Percentiles rank a stretch among this genome's conserved stretches.
phyloP scores from a whole-genome alignment of 2,888 invertebrate species.

The Tetragonula carbonaria region DNA sequence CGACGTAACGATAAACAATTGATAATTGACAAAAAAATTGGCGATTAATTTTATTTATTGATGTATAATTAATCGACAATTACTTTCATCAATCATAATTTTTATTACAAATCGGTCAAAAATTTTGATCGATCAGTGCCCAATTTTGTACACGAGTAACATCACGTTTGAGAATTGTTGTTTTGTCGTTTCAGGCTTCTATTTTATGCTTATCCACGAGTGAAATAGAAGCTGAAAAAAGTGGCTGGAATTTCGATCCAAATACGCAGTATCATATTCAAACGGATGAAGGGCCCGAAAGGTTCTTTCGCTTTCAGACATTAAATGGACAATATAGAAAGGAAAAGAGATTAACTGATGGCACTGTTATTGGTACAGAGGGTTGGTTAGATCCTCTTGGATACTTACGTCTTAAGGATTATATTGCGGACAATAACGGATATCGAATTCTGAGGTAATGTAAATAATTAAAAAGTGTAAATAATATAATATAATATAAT shows the following conservation, averaged over 20 bases:
- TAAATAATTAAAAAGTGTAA: background rate
- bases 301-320: slow-evolving; percentile 95
- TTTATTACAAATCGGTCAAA: too few relatives aligned
- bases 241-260: slow-evolving; percentile 87
- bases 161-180: too few relatives aligned
- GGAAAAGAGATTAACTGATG: slow-evolving; percentile 93
- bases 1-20: too few relatives aligned
- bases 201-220: slow-evolving; percentile 79
- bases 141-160: too few relatives aligned
- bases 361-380: slow-evolving; percentile 94
- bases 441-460: slow-evolving; percentile 89
- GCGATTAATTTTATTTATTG: too few relatives aligned
- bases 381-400: slow-evolving; percentile 95
- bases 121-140: too few relatives aligned
- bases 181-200: slow-evolving; percentile 75
- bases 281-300: slow-evolving; percentile 96
- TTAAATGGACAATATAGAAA: slow-evolving; percentile 95
- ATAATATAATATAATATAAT: too few relatives aligned
- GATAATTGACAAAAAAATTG: too few relatives aligned
- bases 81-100: too few relatives aligned
- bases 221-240: slow-evolving; percentile 80
- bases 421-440: slow-evolving; percentile 94
- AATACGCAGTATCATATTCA: slow-evolving; percentile 95
- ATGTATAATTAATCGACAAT: too few relatives aligned
- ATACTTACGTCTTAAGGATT: slow-evolving; percentile 92